Conservation (phyloP, 2,113 vertebrate species). For the Cyphotilapia sp. region DNA sequence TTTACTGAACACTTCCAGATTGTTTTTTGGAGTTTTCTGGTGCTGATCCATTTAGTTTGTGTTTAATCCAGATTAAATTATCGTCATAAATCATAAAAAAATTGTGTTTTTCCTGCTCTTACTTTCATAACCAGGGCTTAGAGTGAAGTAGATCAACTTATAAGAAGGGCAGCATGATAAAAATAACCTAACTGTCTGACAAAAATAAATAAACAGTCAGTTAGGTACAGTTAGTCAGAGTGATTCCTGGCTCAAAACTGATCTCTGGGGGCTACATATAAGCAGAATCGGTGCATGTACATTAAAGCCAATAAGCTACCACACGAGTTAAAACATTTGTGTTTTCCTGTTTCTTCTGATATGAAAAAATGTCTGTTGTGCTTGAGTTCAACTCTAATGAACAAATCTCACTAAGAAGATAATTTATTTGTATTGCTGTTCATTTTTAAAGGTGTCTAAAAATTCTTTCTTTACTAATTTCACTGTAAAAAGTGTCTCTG, state of each 20-base stretch:
- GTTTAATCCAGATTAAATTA: not conserved
- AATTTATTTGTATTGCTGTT: not conserved
- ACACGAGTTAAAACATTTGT: not conserved
- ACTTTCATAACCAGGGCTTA: not conserved
- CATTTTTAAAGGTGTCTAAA: not conserved
- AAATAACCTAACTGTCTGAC: not conserved
- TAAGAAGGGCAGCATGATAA: not conserved
- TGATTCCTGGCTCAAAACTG: not conserved
- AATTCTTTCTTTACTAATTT: not conserved
- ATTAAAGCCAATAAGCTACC: not conserved
- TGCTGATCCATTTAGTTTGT: not conserved
- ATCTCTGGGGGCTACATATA: not conserved
- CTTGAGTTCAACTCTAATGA: not conserved
- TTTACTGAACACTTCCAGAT: not conserved
- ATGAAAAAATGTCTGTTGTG: not conserved
- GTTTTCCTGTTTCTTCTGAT: not conserved
- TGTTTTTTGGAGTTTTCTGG: not conserved
- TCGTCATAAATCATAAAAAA: not conserved
- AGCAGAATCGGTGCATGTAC: not conserved
- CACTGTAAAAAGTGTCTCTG: not conserved
- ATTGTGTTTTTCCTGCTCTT: not conserved
- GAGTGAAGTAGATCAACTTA: not conserved
- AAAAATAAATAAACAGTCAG: not conserved
- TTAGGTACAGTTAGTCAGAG: not conserved
- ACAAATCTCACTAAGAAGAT: not conserved